These are phyloP conservation scores for Dermatophagoides farinae DNA, from an alignment of 1,140 invertebrate genomes.

Conservation along the genomic window DNA sequence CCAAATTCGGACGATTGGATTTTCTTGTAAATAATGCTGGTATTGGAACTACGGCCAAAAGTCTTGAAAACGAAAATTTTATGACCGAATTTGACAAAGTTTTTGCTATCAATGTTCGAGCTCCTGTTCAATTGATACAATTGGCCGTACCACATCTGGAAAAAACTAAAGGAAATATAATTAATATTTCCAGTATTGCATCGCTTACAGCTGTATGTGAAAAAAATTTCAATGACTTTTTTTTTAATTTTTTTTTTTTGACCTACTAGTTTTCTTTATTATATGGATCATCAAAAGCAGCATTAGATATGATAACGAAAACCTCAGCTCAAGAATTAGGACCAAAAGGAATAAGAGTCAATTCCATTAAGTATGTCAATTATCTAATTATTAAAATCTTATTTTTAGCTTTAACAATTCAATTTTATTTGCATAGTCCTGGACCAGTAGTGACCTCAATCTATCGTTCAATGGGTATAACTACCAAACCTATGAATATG, in stretches of 20 bases:
- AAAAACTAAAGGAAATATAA: neutral
- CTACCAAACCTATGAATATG: no score
- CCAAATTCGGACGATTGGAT: neutral
- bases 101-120: neutral
- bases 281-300: neutral
- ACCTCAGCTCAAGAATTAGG: constrained; percentile 29
- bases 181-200: constrained; percentile 8
- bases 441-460: neutral
- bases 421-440: neutral
- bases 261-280: no score
- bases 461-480: no score
- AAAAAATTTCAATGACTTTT: no score
- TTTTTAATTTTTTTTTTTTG: no score
- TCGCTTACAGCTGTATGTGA: constrained; percentile 27
- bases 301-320: constrained; percentile 61
- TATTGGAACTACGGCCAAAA: neutral
- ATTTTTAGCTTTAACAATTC: neutral
- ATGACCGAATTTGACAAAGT: neutral
- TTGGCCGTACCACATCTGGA: neutral
- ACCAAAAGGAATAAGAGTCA: constrained; percentile 43
- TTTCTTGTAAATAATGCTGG: constrained; percentile 8
- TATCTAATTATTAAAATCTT: neutral
- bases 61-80: neutral
- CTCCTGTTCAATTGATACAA: neutral
- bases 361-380: constrained; percentile 24